These are phyloP conservation scores for Pagetopsis macropterus DNA, from an alignment of 2,797 vertebrate species.

Conservation along the genomic window DNA sequence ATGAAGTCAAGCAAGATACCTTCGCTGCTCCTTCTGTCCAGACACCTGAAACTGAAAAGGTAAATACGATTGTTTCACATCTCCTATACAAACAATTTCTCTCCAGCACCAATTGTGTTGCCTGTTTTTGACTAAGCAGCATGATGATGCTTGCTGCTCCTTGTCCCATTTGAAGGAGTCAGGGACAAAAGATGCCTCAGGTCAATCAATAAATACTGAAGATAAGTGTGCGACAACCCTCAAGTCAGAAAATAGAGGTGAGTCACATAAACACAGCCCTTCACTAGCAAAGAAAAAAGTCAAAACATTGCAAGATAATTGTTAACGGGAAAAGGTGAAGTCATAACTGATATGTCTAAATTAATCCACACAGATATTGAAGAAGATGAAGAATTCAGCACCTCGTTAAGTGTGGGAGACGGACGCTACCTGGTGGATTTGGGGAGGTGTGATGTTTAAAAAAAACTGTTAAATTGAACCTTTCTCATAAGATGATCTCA, in stretches of 20 bases:
- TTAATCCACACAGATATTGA: constrained; percentile 11
- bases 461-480: neutral
- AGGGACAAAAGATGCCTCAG: neutral
- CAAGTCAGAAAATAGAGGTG: constrained; percentile 12
- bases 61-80: constrained; percentile 7
- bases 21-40: neutral
- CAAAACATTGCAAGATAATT: neutral
- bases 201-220: neutral
- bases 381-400: constrained; percentile 37
- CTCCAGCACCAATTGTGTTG: too few species aligned
- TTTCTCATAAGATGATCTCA: neutral
- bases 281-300: neutral
- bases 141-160: neutral
- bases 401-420: constrained; percentile 51
- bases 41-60: constrained; percentile 18
- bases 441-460: constrained; percentile 43
- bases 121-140: neutral
- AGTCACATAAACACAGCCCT: constrained; percentile 1
- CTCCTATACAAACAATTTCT: neutral
- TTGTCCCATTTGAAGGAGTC: constrained; percentile 2
- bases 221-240: neutral
- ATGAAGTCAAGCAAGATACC: neutral
- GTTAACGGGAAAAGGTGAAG: neutral
- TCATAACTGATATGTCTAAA: neutral
- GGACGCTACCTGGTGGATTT: constrained; percentile 61